A percentile compares a stretch with the other conserved stretches of the same genome.
Evolutionary conservation across 2,113 vertebrate genomes (phyloP).

Genomic region (Platichthys flesus): DNA sequence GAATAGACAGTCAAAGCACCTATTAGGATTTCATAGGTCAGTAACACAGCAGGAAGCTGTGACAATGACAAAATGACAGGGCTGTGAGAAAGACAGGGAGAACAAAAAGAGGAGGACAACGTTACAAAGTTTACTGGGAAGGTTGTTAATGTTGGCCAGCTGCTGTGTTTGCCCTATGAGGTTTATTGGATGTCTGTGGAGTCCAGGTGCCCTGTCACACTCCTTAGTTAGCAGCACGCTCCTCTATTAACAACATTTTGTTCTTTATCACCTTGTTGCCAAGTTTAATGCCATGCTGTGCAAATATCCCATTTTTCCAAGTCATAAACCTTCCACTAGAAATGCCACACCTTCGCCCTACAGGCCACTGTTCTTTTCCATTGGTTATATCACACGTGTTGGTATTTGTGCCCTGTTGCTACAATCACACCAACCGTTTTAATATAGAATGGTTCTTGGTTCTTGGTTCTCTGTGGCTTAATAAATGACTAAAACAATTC

Average conservation of each 20-base stretch:
- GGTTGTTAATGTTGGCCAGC: conserved; percentile 28
- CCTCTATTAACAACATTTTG: conserved; percentile 60
- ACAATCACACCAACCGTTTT: neutral
- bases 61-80: neutral
- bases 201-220: conserved; percentile 45
- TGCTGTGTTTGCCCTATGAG: conserved; percentile 22
- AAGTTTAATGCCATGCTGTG: conserved; percentile 45
- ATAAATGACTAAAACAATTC: neutral
- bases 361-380: conserved; percentile 54
- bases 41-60: neutral
- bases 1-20: conserved; percentile 26
- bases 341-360: conserved; percentile 42
- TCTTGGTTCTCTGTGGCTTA: neutral
- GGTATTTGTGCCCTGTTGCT: conserved; percentile 5
- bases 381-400: conserved; percentile 3
- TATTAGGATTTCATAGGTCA: conserved; percentile 2
- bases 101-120: neutral
- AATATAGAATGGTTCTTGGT: conserved; percentile 27
- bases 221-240: conserved; percentile 50
- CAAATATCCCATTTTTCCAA: conserved; percentile 23
- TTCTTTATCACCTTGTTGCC: conserved; percentile 59
- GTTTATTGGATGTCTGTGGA: conserved; percentile 28
- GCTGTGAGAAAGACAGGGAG: neutral
- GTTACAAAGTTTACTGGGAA: neutral
- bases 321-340: conserved; percentile 39